Conservation (phyloP, 1,140 invertebrate genomes). For the Lutraria rhynchaena region DNA sequence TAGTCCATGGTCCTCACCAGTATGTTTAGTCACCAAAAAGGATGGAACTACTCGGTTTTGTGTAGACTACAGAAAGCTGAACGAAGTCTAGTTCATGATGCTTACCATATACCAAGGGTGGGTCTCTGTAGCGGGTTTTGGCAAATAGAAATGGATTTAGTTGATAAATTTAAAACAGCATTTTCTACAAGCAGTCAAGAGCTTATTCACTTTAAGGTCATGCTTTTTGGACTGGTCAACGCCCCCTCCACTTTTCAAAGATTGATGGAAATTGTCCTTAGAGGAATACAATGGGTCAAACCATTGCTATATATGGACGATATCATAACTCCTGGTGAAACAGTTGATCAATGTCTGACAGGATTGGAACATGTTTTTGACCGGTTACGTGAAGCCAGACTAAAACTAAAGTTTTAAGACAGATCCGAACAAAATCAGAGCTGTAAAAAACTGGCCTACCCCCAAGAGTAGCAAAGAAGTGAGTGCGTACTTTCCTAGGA, state of each 20-base stretch:
- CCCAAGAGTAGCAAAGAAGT: too few relatives aligned
- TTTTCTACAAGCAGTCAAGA: constrained; percentile 30
- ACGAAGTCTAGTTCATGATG: constrained; percentile 54
- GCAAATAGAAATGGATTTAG: constrained; percentile 32
- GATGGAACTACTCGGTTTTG: constrained; percentile 83
- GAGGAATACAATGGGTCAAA: constrained; percentile 21
- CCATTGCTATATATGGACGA: constrained; percentile 35
- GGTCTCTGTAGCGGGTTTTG: constrained; percentile 14
- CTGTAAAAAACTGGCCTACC: constrained; percentile 52
- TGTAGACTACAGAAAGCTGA: constrained; percentile 81
- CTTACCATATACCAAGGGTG: constrained; percentile 63
- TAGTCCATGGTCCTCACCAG: constrained; percentile 57
- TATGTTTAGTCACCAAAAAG: constrained; percentile 78
- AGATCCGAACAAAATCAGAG: constrained; percentile 32
- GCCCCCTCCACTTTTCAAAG: constrained; percentile 20
- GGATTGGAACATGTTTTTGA: constrained; percentile 19
- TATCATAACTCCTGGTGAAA: constrained; percentile 12
- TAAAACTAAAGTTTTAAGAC: constrained; percentile 27
- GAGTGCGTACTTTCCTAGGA: too few relatives aligned
- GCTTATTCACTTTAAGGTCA: constrained; percentile 13
- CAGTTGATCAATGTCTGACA: background rate
- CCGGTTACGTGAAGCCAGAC: background rate
- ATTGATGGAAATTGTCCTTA: constrained; percentile 6
- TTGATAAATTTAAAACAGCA: constrained; percentile 29
- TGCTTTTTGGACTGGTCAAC: constrained; percentile 4